A percentile compares a stretch with the other conserved stretches of the same genome.
phyloP scores from a whole-genome alignment of 2,113 vertebrate species.

The Pachypanchax playfairii region DNA sequence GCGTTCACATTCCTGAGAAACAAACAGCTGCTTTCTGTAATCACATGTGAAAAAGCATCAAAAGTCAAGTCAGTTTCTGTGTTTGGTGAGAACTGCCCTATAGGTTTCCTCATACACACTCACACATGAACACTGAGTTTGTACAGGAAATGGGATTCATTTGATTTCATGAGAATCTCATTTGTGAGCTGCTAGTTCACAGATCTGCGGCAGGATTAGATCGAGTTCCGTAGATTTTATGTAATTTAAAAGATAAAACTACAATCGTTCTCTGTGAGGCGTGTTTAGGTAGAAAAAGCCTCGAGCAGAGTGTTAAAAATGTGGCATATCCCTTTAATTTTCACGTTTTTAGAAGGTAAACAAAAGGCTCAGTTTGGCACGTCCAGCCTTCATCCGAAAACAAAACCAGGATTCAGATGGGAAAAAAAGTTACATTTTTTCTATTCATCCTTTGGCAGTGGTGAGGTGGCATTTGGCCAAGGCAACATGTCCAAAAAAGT shows the following conservation, averaged over 20 bases:
- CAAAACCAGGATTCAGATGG: slow-evolving; percentile 29
- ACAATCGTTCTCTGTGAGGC: background rate
- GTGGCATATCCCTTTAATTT: background rate
- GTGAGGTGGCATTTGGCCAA: slow-evolving; percentile 60
- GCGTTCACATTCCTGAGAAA: slow-evolving; percentile 76
- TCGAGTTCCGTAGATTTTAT: slow-evolving; percentile 26
- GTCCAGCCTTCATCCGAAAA: slow-evolving; percentile 38
- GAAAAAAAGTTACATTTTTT: slow-evolving; percentile 32
- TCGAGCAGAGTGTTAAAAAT: slow-evolving; percentile 1
- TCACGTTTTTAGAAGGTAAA: slow-evolving; percentile 26
- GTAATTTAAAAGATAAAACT: slow-evolving; percentile 1
- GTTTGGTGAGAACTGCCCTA: slow-evolving; percentile 12
- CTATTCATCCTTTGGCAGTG: slow-evolving; percentile 70
- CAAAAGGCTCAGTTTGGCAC: slow-evolving; percentile 58
- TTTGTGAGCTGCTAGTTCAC: slow-evolving; percentile 15
- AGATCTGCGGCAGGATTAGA: slow-evolving; percentile 7
- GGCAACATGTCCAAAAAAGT: slow-evolving; percentile 68
- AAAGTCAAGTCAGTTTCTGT: slow-evolving; percentile 10
- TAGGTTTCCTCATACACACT: slow-evolving; percentile 27
- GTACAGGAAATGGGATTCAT: slow-evolving; percentile 36
- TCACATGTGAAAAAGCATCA: slow-evolving; percentile 34
- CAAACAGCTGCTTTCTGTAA: slow-evolving; percentile 64
- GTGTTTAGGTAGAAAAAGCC: background rate
- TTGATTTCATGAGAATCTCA: slow-evolving; percentile 27
- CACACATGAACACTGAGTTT: slow-evolving; percentile 18